These are phyloP conservation scores for Athalia rosae DNA, from an alignment of 2,888 invertebrate species.

Conservation along the genomic window DNA sequence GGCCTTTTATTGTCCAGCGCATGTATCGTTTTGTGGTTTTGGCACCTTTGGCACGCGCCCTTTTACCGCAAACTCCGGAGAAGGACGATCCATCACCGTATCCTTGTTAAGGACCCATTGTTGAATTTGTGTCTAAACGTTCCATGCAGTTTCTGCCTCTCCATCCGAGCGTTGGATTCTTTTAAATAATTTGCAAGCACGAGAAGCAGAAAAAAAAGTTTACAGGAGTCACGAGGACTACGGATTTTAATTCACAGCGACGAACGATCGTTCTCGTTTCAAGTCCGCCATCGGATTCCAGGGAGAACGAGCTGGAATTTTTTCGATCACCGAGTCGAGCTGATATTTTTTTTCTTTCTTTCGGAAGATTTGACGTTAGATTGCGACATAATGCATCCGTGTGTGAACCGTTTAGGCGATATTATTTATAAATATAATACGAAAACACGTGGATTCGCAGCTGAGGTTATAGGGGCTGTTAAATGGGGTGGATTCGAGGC, in stretches of 20 bases:
- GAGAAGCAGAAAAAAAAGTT: neutral
- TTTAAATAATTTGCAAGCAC: constrained; percentile 23
- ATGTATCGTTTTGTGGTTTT: constrained; percentile 34
- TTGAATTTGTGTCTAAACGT: constrained; percentile 44
- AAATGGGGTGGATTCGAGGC: constrained; percentile 53
- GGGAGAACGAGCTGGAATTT: no score
- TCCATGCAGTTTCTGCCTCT: neutral
- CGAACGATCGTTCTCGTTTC: no score
- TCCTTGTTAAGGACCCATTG: constrained; percentile 63
- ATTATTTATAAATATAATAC: neutral
- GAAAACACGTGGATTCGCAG: constrained; percentile 59
- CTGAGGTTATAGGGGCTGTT: constrained; percentile 65
- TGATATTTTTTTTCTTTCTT: no score
- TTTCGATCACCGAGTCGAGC: no score
- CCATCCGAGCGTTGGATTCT: neutral
- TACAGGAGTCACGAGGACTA: no score
- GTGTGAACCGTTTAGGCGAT: no score
- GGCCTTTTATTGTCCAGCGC: constrained; percentile 14
- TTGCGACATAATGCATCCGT: no score
- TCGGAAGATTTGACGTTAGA: no score
- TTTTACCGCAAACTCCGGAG: neutral
- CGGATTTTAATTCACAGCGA: no score
- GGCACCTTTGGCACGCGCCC: constrained; percentile 41
- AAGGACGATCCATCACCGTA: constrained; percentile 59
- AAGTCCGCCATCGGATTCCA: no score